Evolutionary conservation across 2,113 vertebrate species (phyloP).

Genomic region (Gymnorhina tibicen): DNA sequence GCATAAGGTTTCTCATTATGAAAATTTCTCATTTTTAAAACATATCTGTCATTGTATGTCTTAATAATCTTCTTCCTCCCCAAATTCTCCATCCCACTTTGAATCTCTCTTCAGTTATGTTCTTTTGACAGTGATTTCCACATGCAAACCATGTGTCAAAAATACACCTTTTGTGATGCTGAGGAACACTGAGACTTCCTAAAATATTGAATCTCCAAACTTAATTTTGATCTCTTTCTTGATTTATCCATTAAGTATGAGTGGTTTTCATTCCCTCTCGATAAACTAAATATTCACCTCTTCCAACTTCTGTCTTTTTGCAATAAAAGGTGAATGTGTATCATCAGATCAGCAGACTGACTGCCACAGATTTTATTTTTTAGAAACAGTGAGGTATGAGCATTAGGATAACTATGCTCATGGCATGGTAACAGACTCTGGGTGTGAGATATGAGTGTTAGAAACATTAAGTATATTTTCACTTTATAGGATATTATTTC

Average conservation of each 20-base stretch:
- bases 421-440: not conserved
- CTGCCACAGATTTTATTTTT: not conserved
- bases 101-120: not conserved
- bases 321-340: not conserved
- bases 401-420: not conserved
- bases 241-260: not conserved
- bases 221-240: not conserved
- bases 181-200: not conserved
- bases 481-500: not conserved
- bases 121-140: not conserved
- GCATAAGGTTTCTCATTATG: not conserved
- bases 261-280: not conserved
- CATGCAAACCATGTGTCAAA: not conserved
- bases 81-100: not conserved
- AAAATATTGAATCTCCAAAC: not conserved
- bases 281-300: not conserved
- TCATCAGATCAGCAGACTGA: not conserved
- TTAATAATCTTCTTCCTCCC: not conserved
- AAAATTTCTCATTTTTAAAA: accelerated
- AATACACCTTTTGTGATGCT: not conserved
- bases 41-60: not conserved
- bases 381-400: not conserved
- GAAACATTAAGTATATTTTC: not conserved
- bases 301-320: not conserved
- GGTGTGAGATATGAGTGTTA: not conserved